Conservation (phyloP, 1,140 invertebrate species). For the Drosophila fuyamai region DNA sequence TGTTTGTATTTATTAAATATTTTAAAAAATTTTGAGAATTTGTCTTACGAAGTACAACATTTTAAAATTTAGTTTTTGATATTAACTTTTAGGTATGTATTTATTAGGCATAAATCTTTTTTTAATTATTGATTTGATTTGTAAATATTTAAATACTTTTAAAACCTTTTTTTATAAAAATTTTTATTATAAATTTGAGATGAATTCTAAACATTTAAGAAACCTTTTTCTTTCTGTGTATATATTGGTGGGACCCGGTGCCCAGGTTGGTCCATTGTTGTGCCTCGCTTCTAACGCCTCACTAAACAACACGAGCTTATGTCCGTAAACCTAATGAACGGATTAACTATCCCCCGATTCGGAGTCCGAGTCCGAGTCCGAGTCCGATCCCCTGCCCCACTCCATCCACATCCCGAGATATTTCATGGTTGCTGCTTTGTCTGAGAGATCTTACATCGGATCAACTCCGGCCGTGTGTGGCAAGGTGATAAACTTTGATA, state of each 20-base stretch:
- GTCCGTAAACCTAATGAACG: constrained; percentile 81
- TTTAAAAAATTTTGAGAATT: too few relatives aligned
- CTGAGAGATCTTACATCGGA: constrained; percentile 53
- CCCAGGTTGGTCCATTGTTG: constrained; percentile 62
- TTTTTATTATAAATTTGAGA: too few relatives aligned
- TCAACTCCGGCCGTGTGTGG: constrained; percentile 63
- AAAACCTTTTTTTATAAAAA: too few relatives aligned
- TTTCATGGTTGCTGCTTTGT: constrained; percentile 39
- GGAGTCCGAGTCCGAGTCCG: neutral
- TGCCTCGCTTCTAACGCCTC: constrained; percentile 73
- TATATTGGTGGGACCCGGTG: constrained; percentile 1
- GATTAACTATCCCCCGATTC: constrained; percentile 61
- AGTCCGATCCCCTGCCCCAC: neutral
- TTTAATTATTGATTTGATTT: too few relatives aligned
- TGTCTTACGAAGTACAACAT: too few relatives aligned
- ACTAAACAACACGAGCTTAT: constrained; percentile 81
- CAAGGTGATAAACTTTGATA: constrained; percentile 83
- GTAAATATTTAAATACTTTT: too few relatives aligned
- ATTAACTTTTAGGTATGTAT: too few relatives aligned
- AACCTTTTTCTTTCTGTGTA: neutral
- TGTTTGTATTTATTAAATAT: too few relatives aligned
- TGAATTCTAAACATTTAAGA: neutral
- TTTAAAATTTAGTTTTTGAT: too few relatives aligned
- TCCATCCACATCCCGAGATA: constrained; percentile 5
- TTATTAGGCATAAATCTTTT: too few relatives aligned